phyloP scores from a whole-genome alignment of 2,113 vertebrate genomes.

The Indicator maculatus region DNA sequence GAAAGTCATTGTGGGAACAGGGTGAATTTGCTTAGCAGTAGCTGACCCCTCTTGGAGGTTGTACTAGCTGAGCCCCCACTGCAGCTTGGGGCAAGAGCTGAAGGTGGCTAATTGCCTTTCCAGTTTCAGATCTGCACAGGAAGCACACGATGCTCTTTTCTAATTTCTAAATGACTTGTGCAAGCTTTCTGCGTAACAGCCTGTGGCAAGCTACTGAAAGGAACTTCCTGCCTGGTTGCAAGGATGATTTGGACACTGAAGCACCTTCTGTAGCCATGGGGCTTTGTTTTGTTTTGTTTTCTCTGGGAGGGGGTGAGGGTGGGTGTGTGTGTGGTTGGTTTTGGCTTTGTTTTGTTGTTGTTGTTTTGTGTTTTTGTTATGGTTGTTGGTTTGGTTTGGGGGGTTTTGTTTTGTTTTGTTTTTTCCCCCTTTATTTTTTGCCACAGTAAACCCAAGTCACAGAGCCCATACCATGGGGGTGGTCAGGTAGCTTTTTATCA shows the following conservation, averaged over 20 bases:
- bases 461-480: neutral
- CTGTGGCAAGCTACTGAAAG: conserved; percentile 19
- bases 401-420: neutral
- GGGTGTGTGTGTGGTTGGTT: no score
- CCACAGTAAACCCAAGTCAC: neutral
- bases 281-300: neutral
- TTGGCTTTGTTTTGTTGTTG: no score
- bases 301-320: neutral
- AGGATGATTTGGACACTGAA: conserved; percentile 37
- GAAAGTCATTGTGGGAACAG: neutral
- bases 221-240: conserved; percentile 57
- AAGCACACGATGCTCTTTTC: conserved; percentile 41
- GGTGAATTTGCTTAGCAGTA: neutral
- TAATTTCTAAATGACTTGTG: conserved; percentile 58
- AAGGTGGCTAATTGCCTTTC: neutral
- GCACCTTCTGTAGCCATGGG: conserved; percentile 34
- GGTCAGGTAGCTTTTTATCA: neutral
- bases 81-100: neutral
- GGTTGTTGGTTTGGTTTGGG: no score
- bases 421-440: neutral
- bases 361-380: no score
- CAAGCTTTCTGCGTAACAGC: conserved; percentile 58
- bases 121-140: conserved; percentile 19
- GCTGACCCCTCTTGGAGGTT: neutral
- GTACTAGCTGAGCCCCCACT: neutral